Percentiles rank a stretch among this genome's conserved stretches.
Evolutionary conservation across 1,140 invertebrate genomes (phyloP).

Genomic region (Sycophila sp.): DNA sequence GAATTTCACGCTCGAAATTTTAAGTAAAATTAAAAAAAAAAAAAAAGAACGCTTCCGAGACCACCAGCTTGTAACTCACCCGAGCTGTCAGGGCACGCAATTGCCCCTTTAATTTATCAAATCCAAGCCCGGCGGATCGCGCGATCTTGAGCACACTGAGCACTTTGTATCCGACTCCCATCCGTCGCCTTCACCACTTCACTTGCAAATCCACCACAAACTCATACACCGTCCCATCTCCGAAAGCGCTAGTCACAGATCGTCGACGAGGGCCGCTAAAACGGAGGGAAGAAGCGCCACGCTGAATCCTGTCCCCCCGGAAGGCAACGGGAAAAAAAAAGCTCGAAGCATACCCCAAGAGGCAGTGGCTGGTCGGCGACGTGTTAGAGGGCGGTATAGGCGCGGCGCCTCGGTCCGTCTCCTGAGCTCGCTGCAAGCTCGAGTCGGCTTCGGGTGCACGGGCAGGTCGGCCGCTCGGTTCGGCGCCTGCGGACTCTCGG

Average conservation of each 20-base stretch:
- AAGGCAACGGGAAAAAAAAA: neutral
- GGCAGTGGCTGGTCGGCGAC: neutral
- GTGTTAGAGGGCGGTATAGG: too few relatives aligned
- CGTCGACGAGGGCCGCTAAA: too few relatives aligned
- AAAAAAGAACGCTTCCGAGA: too few relatives aligned
- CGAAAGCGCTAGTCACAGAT: too few relatives aligned
- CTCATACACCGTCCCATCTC: neutral
- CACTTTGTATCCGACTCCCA: neutral
- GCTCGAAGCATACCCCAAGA: neutral
- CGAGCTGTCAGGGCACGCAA: too few relatives aligned
- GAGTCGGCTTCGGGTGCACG: neutral
- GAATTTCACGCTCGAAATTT: too few relatives aligned
- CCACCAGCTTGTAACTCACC: too few relatives aligned
- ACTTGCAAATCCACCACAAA: neutral
- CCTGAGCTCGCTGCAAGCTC: neutral
- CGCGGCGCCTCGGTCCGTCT: neutral
- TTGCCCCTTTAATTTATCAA: too few relatives aligned
- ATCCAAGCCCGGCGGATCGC: neutral
- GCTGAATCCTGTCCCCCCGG: too few relatives aligned
- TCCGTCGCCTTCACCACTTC: neutral
- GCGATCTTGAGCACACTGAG: neutral
- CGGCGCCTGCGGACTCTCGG: neutral
- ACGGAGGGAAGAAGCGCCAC: too few relatives aligned
- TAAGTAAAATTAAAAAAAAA: too few relatives aligned
- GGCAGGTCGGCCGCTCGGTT: too few relatives aligned